These are phyloP conservation scores for Tyto alba DNA, from an alignment of 2,113 vertebrate genomes.

Conservation along the genomic window DNA sequence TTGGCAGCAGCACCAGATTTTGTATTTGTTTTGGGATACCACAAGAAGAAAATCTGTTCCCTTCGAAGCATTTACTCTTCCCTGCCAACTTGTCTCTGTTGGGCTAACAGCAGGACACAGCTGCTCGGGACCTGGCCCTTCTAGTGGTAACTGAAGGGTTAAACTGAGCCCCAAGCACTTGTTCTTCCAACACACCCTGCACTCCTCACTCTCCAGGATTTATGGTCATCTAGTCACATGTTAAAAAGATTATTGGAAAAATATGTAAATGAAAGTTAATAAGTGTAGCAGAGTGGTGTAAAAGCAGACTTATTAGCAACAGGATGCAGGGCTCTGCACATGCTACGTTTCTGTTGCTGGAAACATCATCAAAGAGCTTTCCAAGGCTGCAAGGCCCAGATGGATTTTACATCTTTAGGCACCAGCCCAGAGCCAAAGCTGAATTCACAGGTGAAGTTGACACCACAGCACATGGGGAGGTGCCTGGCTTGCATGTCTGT, in stretches of 20 bases:
- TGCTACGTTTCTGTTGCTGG: constrained; percentile 45
- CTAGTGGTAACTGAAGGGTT: neutral
- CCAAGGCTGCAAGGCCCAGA: neutral
- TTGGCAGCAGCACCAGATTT: neutral
- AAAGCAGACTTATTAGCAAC: constrained; percentile 36
- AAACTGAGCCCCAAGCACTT: neutral
- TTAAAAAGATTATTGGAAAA: constrained; percentile 52
- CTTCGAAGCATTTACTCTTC: neutral
- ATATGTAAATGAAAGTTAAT: constrained; percentile 61
- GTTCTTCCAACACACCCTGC: neutral
- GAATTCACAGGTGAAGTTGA: constrained; percentile 38
- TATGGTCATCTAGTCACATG: constrained; percentile 33
- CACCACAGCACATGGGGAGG: neutral
- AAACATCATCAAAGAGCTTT: constrained; percentile 42
- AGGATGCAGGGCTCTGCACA: constrained; percentile 8
- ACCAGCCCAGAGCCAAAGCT: constrained; percentile 10
- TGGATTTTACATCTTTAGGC: constrained; percentile 26
- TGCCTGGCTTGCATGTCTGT: neutral
- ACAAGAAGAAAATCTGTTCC: neutral
- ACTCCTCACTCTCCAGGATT: constrained; percentile 8
- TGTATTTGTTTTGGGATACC: neutral
- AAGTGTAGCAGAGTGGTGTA: constrained; percentile 23
- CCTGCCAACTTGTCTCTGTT: neutral
- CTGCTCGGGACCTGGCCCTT: neutral
- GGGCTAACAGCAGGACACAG: neutral